These are phyloP conservation scores for Troglohyphantes excavatus DNA, from an alignment of 2,888 invertebrate genomes.

Conservation along the genomic window DNA sequence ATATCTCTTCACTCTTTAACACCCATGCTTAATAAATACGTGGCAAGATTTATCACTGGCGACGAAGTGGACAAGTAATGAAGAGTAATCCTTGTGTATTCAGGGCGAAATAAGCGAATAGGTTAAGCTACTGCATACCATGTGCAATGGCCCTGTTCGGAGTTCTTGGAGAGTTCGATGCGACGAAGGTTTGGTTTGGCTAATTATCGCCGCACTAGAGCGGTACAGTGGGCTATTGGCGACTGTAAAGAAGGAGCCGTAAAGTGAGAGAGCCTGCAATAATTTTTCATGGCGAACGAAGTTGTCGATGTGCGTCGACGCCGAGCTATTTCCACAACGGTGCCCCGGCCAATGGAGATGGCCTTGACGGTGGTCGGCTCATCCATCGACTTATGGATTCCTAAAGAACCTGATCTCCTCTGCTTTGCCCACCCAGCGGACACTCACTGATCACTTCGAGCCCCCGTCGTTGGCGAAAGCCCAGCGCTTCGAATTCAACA, in stretches of 20 bases:
- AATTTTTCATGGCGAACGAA: slow-evolving; percentile 28
- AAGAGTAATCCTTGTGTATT: no score
- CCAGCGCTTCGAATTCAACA: slow-evolving; percentile 4
- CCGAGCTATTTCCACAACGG: slow-evolving; percentile 10
- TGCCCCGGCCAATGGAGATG: no score
- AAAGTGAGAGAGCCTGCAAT: no score
- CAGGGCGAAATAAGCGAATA: no score
- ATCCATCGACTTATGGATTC: not conserved
- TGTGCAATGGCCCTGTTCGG: slow-evolving; percentile 2
- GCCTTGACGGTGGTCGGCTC: slow-evolving; percentile 29
- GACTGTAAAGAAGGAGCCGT: no score
- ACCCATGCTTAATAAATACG: no score
- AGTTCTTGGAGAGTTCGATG: not conserved
- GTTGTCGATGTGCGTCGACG: not conserved
- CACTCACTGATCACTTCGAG: slow-evolving; percentile 8
- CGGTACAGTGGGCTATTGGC: no score
- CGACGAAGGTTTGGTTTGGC: no score
- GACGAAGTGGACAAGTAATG: no score
- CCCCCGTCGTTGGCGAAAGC: not conserved
- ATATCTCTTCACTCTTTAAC: no score
- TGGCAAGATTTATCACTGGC: no score
- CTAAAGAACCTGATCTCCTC: slow-evolving; percentile 13
- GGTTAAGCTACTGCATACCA: not conserved
- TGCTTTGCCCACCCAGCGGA: not conserved
- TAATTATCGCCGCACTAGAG: no score